Evolutionary conservation across 2,113 vertebrate species (phyloP), one percentile per base, ranked within the genome.

Genomic region (Phoenicopterus ruber): DNA sequence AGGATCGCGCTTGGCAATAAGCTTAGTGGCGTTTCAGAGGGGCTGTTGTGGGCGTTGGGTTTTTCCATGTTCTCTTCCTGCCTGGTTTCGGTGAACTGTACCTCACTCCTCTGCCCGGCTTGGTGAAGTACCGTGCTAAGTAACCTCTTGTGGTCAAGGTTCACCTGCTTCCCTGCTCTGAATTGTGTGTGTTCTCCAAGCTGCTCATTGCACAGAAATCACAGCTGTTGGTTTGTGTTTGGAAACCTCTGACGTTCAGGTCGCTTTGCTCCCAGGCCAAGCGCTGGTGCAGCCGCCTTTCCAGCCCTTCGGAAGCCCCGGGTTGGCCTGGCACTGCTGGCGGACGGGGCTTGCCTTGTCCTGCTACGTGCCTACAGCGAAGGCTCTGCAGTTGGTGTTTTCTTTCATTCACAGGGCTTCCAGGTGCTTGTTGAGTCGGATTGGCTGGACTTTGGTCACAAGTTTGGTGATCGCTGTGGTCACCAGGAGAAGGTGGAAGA

Each of bases 391-490:
- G 19, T 21, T 63, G 7, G 2, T 46, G 47, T 58, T 22, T 55
- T 36, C 13, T 81, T 89, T 13, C 86, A 25, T 84, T 72, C 52
- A 29, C 96, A 99, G 99, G 99, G 99, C 59, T 99, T 99, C 93
- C 99, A 99, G 98, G 98, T 99, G 85, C 98, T 99, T 8, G 99
- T 99, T 36, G 99, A 99, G 97, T 99, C 99, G 0, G 99, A 99
- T 59, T 99, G 99, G 99, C 97, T 99, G 96, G 99, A 99, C 97
- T 99, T 98, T 46, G 99, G 99, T 36, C 99, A 99, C 95, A 99
- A 99, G 94, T 99, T 99, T 87, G 99, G 99, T 12, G 99, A 99
- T 96, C 99, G 99, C 96, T 99, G 99, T 59, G 99, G 99, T 84
- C 99, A 99, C 96, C 99, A 99, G 97, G 99, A 99, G 98, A 99